Percentiles rank a stretch among this genome's conserved stretches.
Evolutionary conservation across 2,888 invertebrate species (phyloP).

Genomic region (Coelopa pilipes): DNA sequence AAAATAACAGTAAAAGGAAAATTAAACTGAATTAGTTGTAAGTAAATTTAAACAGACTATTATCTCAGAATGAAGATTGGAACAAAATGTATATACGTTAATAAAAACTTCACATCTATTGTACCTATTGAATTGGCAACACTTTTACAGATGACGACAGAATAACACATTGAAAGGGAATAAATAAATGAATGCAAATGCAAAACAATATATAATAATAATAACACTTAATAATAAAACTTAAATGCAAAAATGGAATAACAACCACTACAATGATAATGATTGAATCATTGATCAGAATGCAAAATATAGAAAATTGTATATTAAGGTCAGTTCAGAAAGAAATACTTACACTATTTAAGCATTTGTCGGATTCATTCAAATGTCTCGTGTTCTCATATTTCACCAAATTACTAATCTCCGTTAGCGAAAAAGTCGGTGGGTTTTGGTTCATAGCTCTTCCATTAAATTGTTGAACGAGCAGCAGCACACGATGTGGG

Average conservation of each 20-base stretch:
- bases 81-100: too few species aligned
- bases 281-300: not conserved
- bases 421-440: slow-evolving; percentile 90
- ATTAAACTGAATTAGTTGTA: too few species aligned
- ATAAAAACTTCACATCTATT: too few species aligned
- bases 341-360: slow-evolving; percentile 83
- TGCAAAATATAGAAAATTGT: not conserved
- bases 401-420: slow-evolving; percentile 97
- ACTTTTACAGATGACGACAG: too few species aligned
- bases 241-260: not conserved
- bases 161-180: too few species aligned
- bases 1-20: too few species aligned
- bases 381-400: slow-evolving; percentile 96
- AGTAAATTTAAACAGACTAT: too few species aligned
- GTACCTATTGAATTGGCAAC: too few species aligned
- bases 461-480: slow-evolving; percentile 43
- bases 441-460: slow-evolving; percentile 98
- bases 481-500: slow-evolving; percentile 52
- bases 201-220: too few species aligned
- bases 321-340: not conserved
- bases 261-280: not conserved
- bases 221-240: too few species aligned
- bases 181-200: too few species aligned
- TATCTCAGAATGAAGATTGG: too few species aligned
- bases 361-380: slow-evolving; percentile 88